These are phyloP conservation scores for Trichacis sp. DNA, from an alignment of 2,888 invertebrate species.

Conservation along the genomic window DNA sequence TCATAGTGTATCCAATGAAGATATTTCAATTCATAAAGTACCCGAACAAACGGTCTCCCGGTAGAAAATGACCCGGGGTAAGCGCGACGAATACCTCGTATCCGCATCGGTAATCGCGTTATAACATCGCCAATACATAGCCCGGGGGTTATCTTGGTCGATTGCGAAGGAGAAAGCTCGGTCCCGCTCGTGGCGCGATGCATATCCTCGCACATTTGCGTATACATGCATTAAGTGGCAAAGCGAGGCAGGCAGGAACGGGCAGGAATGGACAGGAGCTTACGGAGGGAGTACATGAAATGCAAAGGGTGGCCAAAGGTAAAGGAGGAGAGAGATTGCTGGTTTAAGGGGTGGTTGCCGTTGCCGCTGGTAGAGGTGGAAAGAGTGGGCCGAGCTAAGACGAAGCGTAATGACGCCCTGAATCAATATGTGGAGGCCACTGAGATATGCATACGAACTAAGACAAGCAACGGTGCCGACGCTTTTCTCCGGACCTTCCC, in stretches of 20 bases:
- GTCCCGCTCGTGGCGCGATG: constrained; percentile 15
- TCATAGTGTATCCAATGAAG: no score
- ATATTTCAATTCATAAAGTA: no score
- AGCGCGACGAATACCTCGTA: no score
- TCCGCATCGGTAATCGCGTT: background rate
- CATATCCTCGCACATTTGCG: constrained; percentile 22
- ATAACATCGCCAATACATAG: background rate
- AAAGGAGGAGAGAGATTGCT: background rate
- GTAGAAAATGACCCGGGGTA: no score
- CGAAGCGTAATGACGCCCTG: constrained; percentile 68
- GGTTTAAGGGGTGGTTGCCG: constrained; percentile 43
- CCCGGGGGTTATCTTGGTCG: background rate
- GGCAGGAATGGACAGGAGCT: constrained; percentile 29
- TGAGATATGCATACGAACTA: constrained; percentile 69
- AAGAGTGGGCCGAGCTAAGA: constrained; percentile 64
- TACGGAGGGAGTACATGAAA: constrained; percentile 14
- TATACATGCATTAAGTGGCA: constrained; percentile 19
- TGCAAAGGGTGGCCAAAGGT: constrained; percentile 9
- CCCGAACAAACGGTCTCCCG: no score
- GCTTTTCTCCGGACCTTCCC: constrained; percentile 46
- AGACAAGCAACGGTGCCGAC: constrained; percentile 59
- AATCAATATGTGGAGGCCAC: constrained; percentile 69
- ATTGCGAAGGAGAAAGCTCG: background rate
- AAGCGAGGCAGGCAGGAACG: constrained; percentile 2
- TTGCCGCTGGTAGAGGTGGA: constrained; percentile 43